Percentiles rank a stretch among this genome's conserved stretches.
phyloP scores from a whole-genome alignment of 2,113 vertebrate species.

The Blennius ocellaris region DNA sequence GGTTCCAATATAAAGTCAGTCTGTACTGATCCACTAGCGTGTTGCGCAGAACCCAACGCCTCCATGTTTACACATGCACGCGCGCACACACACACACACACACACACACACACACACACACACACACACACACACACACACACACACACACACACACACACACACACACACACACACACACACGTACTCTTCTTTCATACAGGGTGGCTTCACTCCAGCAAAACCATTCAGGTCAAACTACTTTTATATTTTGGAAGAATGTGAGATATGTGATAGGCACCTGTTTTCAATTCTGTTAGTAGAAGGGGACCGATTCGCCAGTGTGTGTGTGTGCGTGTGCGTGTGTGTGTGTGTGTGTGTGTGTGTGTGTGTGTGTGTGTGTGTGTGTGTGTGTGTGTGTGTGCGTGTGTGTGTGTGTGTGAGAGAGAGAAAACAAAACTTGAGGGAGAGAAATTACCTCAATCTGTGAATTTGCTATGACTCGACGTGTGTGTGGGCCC shows the following conservation, averaged over 20 bases:
- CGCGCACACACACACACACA: slow-evolving; percentile 61
- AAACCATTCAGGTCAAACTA: slow-evolving; percentile 83
- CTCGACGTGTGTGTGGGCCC: slow-evolving; percentile 70
- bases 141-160: too few species aligned
- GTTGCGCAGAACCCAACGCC: slow-evolving; percentile 75
- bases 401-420: slow-evolving; percentile 30
- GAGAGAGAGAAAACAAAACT: slow-evolving; percentile 44
- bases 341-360: slow-evolving; percentile 30
- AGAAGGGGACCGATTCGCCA: slow-evolving; percentile 57
- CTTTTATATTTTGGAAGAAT: slow-evolving; percentile 82
- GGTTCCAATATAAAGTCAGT: slow-evolving; percentile 78
- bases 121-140: slow-evolving; percentile 64
- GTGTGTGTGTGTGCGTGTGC: slow-evolving; percentile 27
- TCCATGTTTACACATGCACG: slow-evolving; percentile 78
- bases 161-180: not conserved
- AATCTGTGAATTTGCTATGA: slow-evolving; percentile 74
- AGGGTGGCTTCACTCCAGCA: slow-evolving; percentile 67
- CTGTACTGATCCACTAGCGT: slow-evolving; percentile 69
- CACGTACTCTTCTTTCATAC: slow-evolving; percentile 76
- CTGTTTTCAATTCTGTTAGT: slow-evolving; percentile 85
- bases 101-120: slow-evolving; percentile 63
- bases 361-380: slow-evolving; percentile 26
- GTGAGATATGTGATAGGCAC: slow-evolving; percentile 82
- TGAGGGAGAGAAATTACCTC: slow-evolving; percentile 63
- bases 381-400: slow-evolving; percentile 35